Base-by-base conservation (phyloP, 2,888 invertebrate genomes). In the Cosmia pyralina region DNA sequence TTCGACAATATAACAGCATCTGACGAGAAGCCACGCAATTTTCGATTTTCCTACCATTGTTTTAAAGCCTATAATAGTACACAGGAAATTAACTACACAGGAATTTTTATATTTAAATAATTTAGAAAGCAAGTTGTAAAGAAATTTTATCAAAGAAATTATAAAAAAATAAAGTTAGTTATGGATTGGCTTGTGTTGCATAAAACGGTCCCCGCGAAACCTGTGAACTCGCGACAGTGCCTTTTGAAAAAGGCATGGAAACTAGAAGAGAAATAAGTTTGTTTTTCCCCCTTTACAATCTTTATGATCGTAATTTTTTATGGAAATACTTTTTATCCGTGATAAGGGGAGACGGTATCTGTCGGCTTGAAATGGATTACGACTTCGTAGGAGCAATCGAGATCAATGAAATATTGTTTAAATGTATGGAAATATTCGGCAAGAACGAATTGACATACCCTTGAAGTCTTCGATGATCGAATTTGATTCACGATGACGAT, bases 301-400 rank as follows among this genome's bases (percentile, higher is more conserved):
- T 75, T 73, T 77, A 73, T 64, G 76, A 73, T 69, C 72, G 73
- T 81, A 68, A 17, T 73, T 79, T 81, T 83, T 83, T 83, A 84
- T 81, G 79, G 66, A 64, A 75, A 77, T 81, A 48, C n/a, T 76
- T 76, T 62, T 81, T 64, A 41, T 69, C 57, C 59, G 64, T 55
- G 75, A 74, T 74, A 76, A 58, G 70, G 69, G 52, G 46, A 53
- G 53, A 68, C 28, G 50, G 38, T 63, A 68, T 83, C 62, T 50
- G 53, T 50, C 44, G 60, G 58, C 50, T 60, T 71, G 63, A 68
- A 73, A 76, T 58, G 52, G 69, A 75, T 79, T 63, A 57, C 38
- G 73, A 65, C 52, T 72, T 67, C 62, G 46, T 44, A 53, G n/a
- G 28, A 69, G 72, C 67, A 65, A 83, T 77, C 17, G 55, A 70